These are phyloP conservation scores for Tetrax tetrax DNA, from an alignment of 2,113 vertebrate species.

Conservation along the genomic window DNA sequence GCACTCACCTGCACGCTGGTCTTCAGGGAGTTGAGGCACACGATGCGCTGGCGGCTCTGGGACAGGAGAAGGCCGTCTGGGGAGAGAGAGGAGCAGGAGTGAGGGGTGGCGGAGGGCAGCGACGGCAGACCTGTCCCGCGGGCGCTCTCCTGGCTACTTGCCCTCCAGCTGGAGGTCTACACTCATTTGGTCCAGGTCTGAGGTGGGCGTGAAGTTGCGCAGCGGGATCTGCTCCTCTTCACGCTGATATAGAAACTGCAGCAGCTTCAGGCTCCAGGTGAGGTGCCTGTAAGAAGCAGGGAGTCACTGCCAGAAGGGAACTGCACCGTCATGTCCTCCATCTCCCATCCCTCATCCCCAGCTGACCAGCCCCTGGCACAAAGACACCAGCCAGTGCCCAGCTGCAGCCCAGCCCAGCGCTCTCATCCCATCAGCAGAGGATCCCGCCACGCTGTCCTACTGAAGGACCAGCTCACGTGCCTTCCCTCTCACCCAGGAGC, in stretches of 20 bases:
- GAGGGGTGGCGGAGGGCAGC: background rate
- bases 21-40: constrained; percentile 90
- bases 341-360: background rate
- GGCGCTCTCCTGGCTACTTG: constrained; percentile 30
- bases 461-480: background rate
- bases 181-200: constrained; percentile 90
- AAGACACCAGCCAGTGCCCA: background rate
- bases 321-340: background rate
- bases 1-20: constrained; percentile 82
- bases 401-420: background rate
- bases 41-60: constrained; percentile 94
- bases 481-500: background rate
- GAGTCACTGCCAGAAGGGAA: background rate
- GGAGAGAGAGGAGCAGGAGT: background rate
- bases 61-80: constrained; percentile 95
- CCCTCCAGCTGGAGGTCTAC: constrained; percentile 90
- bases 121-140: accelerated
- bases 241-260: constrained; percentile 83
- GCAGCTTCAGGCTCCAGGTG: constrained; percentile 93
- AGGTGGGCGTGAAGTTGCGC: constrained; percentile 86
- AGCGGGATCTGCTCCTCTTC: constrained; percentile 87
- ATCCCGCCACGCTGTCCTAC: background rate
- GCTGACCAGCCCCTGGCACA: background rate
- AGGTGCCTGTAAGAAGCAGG: constrained; percentile 80
- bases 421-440: background rate